Conservation (phyloP, 35 echinoderm and acorn worm species). For the Nesometra sesokonis region DNA sequence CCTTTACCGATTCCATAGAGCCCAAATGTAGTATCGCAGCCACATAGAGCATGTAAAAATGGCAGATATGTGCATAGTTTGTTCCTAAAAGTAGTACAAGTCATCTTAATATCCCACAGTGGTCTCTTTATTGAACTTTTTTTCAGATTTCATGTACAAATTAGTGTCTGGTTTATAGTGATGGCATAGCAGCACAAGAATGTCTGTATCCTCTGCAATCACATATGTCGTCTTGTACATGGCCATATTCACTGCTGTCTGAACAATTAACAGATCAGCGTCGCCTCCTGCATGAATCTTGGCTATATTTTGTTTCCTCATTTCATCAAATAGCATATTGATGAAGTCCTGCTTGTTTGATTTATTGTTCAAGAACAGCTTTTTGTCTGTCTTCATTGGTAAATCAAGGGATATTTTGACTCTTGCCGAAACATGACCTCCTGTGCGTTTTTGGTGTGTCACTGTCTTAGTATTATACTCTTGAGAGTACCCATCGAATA, state of each 20-base stretch:
- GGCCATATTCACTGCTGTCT: neutral
- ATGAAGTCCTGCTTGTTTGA: constrained; percentile 15
- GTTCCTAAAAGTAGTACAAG: neutral
- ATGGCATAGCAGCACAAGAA: constrained; percentile 22
- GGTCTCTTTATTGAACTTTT: neutral
- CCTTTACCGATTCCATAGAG: constrained; percentile 11
- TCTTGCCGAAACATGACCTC: neutral
- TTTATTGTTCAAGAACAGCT: neutral
- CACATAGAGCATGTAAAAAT: constrained; percentile 15
- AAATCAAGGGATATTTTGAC: constrained; percentile 11
- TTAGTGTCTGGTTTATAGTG: neutral
- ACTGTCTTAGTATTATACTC: constrained; percentile 15
- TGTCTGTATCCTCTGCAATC: constrained; percentile 17
- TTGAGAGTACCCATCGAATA: constrained; percentile 22
- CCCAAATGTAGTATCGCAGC: constrained; percentile 29
- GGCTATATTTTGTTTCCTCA: neutral
- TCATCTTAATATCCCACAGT: constrained; percentile 20
- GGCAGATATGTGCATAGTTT: constrained; percentile 11
- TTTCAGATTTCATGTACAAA: constrained; percentile 20
- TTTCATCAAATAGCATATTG: neutral
- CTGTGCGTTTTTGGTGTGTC: neutral
- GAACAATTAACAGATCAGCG: constrained; percentile 13
- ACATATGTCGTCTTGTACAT: neutral
- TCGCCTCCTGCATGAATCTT: constrained; percentile 26
- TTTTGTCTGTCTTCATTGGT: neutral